Percentiles rank a stretch among this genome's conserved stretches.
Conservation (phyloP, 2,113 vertebrate species). For the Entelurus aequoreus region DNA sequence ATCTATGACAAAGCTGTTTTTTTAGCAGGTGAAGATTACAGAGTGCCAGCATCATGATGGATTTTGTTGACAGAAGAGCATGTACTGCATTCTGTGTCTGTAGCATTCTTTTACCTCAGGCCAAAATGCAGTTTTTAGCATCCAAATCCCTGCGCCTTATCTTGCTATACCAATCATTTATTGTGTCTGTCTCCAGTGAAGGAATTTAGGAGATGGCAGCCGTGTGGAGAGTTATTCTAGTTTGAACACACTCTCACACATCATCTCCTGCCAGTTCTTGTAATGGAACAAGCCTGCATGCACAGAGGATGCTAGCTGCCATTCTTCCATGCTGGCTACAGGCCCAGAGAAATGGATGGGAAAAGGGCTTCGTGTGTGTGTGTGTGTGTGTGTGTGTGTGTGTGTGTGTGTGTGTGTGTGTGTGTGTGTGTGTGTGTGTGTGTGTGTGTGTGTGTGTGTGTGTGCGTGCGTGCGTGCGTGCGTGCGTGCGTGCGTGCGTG, state of each 20-base stretch:
- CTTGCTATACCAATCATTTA: conserved; percentile 26
- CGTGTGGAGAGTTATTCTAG: conserved; percentile 46
- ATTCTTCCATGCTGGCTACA: conserved; percentile 47
- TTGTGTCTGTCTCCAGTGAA: conserved; percentile 15
- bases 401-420: background rate
- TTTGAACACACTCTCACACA: conserved; percentile 34
- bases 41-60: conserved; percentile 7
- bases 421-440: background rate
- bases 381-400: background rate
- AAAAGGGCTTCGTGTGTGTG: conserved; percentile 13
- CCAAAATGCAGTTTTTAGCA: conserved; percentile 21
- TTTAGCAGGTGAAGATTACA: conserved; percentile 7
- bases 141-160: conserved; percentile 36
- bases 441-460: background rate
- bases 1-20: conserved; percentile 52
- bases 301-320: conserved; percentile 43
- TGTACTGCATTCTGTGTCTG: conserved; percentile 2
- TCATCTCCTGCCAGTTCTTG: conserved; percentile 41
- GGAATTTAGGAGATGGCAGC: conserved; percentile 49
- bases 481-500: too few species aligned
- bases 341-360: conserved; percentile 36
- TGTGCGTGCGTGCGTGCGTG: too few species aligned
- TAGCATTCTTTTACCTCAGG: conserved; percentile 15
- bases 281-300: conserved; percentile 50
- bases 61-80: background rate